Evolutionary conservation across 1,140 invertebrate species (phyloP), one percentile per base, ranked within the genome.

Genomic region (Pachyrhynchus sulphureomaculatus): DNA sequence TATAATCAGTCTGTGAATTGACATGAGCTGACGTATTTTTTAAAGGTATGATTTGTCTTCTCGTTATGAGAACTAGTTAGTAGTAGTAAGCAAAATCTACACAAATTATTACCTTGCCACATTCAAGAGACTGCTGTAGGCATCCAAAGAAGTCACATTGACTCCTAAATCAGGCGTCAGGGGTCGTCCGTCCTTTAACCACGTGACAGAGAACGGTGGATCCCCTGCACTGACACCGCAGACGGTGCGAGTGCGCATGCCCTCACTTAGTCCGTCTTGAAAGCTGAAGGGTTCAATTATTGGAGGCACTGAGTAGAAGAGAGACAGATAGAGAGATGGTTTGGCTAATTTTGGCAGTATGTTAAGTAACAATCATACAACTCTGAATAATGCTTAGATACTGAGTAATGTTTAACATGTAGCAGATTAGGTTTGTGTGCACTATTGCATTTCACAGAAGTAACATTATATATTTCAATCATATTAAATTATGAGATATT

Each of bases 181-280:
- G 34, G 84, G 82, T 67, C 83, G 81, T 70, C 84, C 87, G 75
- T 91, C 87, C 82, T 90, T 91, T 49, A 89, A 84, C 88, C 89
- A 91, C 75, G 82, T 82, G 74, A 91, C 86, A 66, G 82, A 83
- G 23, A 91, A 76, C 34, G 89, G 89, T 63, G 86, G 82, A 78
- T 91, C 89, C 65, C 89, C 89, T 70, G 87, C 85, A 76, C 88
- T 89, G 67, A 93, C 89, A 67, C 89, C 88, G 80, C 91, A 94
- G 67, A 92, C 87, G 71, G 91, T 86, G 69, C 89, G 85, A 44
- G 90, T 90, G 75, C 90, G 84, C 83, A 91, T 89, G 74, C 89
- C 90, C 82, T 92, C 89, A 73, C 86, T 84, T 71, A 92, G 84
- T 72, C 87, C 87, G 76, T 89, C 85, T 82, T 88, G 87, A 81